Evolutionary conservation across 2,113 vertebrate genomes (phyloP), one percentile per base, ranked within the genome.

Genomic region (Scalopus aquaticus): DNA sequence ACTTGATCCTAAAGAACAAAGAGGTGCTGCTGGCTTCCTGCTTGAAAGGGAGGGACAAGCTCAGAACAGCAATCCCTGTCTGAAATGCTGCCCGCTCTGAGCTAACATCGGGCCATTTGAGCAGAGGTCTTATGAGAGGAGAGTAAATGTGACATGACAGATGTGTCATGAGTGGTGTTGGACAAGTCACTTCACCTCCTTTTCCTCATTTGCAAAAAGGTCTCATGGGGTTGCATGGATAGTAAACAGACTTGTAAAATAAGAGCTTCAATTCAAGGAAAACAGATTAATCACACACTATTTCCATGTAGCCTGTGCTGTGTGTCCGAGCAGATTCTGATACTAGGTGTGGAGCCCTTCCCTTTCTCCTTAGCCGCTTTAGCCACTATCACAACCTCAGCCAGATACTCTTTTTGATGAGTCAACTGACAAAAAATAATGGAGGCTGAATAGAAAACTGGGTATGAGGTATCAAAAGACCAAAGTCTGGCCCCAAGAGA

Each of bases 81-180:
- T 15, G 28, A 49, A 6, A 76, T 19, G 26, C 37, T 1, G 24
- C 20, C 49, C 28, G 12, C 5, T 65, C 20, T 56, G 37, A 84
- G 12, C 46, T 65, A 10, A 8, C 54, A 24, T 0, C 4, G 4
- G 26, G 37, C 5, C 6, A 1, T 26, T 17, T 42, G 8, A 28
- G 2, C 64, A 80, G 32, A 82, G 26, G 15, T 30, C 26, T 12
- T 8, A n/a, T 20, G 7, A 13, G 46, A 32, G 4, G 35, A 30
- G 69, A 13, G 42, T 35, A 6, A 35, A 22, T n/a, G 9, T 58
- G 42, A 37, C 1, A 1, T 54, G 12, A 79, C 9, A 79, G 0
- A 46, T 51, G 35, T n/a, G 28, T 20, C 37, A 62, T 4, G 5
- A 13, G 26, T 62, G 37, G 54, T 56, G 3, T 56, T 56, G 54